Base-by-base conservation (phyloP, 2,797 vertebrate species). In the Pelodytes ibericus region DNA sequence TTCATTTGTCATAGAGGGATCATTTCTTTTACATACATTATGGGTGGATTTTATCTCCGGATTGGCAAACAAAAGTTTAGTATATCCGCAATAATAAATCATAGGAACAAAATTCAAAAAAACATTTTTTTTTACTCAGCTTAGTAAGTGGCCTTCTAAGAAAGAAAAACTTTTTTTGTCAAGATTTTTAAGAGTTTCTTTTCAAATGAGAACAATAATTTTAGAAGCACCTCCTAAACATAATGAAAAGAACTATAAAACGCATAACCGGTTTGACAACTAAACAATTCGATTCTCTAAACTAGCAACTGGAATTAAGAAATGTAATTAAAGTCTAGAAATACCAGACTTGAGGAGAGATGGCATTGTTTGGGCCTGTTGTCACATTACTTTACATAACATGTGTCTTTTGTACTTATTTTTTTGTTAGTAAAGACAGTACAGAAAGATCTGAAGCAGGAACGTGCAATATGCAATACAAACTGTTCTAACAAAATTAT, bases 401-500 rank as follows among this genome's bases (percentile, higher is more conserved):
- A 44, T 44, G 13, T 44, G 41, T 44, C 33, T 36, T 31, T 49
- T 29, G 24, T 41, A 47, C 15, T 62, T 20, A 13, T 47, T 47
- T 47, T 60, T 41, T 27, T 74, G 36, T 44, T 58, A 70, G 26
- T 20, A 39, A 27, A 51, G 10, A 67, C 60, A 66, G 69, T 49
- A 77, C 69, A 77, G 59, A 39, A 25, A 51, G 60, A 27, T 39
- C 44, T 20, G 10, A 31, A 58, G 58, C 22, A 47, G 10, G 24
- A 29, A 65, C 36, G 18, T 44, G 18, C 13, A 10, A 44, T 1
- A 3, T 47, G 7, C 66, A 69, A 69, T 2, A 36, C 41, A 72
- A 53, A 67, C 22, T 72, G 30, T 68, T 41, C 60, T 20, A 30
- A 30, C 27, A 71, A 56, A 71, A 44, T 77, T 71, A 77, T 44